Conservation (phyloP, 35 echinoderm and acorn worm species). For the Ophiothrix spiculata region DNA sequence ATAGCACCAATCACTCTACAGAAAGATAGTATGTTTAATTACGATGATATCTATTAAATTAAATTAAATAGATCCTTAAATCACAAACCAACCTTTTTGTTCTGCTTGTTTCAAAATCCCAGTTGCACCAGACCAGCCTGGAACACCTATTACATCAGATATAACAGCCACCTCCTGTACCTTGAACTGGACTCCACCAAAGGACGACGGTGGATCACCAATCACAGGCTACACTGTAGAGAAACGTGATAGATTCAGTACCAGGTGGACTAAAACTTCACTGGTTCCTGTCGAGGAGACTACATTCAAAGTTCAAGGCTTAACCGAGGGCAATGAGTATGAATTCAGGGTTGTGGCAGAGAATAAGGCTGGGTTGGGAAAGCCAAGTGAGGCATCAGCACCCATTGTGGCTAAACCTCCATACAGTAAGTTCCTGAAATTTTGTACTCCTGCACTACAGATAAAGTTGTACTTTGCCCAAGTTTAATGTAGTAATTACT, state of each 20-base stretch:
- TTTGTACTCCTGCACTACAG: too few species aligned
- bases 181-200: conserved; percentile 37
- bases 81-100: too few species aligned
- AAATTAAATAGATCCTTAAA: too few species aligned
- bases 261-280: conserved; percentile 63
- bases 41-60: too few species aligned
- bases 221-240: conserved; percentile 81
- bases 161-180: conserved; percentile 35
- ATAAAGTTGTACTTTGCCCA: too few species aligned
- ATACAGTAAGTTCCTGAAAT: conserved; percentile 80
- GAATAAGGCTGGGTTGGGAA: conserved; percentile 72
- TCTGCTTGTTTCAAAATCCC: background rate
- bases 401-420: conserved; percentile 76
- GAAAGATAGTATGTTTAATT: too few species aligned
- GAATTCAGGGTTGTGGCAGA: conserved; percentile 87
- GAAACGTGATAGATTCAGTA: conserved; percentile 62
- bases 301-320: conserved; percentile 46
- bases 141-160: conserved; percentile 19
- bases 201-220: conserved; percentile 64
- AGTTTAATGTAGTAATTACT: too few species aligned
- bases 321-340: conserved; percentile 64
- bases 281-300: conserved; percentile 42
- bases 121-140: conserved; percentile 30
- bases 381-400: conserved; percentile 65
- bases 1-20: too few species aligned